Evolutionary conservation across 2,797 vertebrate species (phyloP).

Genomic region (Scomberomorus guttatus): DNA sequence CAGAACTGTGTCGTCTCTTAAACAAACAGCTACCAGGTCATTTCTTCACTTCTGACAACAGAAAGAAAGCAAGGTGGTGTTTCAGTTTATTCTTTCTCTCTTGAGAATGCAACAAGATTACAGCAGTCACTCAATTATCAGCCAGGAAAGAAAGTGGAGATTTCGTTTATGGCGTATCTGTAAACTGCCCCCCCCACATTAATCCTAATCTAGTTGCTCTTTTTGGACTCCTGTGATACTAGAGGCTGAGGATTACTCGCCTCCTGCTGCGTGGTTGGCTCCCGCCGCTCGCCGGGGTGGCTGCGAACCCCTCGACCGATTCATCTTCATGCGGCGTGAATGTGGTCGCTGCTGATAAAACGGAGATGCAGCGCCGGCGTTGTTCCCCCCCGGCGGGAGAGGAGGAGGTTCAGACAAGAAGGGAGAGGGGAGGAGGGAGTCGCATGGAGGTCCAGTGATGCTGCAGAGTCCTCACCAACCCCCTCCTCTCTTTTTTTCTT

Average conservation of each 20-base stretch:
- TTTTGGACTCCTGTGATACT: slow-evolving; percentile 36
- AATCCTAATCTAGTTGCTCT: slow-evolving; percentile 47
- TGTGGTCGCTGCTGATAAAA: slow-evolving; percentile 69
- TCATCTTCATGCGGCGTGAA: slow-evolving; percentile 48
- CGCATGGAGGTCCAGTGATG: neutral
- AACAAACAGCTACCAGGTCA: neutral
- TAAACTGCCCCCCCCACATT: slow-evolving; percentile 38
- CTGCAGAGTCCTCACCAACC: neutral
- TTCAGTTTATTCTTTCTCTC: slow-evolving; percentile 28
- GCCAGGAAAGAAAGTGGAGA: neutral
- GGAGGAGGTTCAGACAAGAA: slow-evolving; percentile 9
- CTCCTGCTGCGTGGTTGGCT: slow-evolving; percentile 45
- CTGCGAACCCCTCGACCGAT: slow-evolving; percentile 31
- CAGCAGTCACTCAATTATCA: slow-evolving; percentile 7
- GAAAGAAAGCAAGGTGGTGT: slow-evolving; percentile 4
- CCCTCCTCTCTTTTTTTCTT: neutral
- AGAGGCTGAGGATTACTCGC: slow-evolving; percentile 58
- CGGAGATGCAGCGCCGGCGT: slow-evolving; percentile 8
- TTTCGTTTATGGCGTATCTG: slow-evolving; percentile 28
- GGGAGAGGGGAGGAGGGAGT: neutral
- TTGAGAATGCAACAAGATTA: slow-evolving; percentile 28
- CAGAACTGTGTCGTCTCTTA: neutral
- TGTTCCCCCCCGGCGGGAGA: slow-evolving; percentile 5
- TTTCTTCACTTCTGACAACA: neutral
- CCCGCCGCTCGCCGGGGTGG: slow-evolving; percentile 16